Evolutionary conservation across 2,888 invertebrate genomes (phyloP).

Genomic region (Acanthoscelides obtectus): DNA sequence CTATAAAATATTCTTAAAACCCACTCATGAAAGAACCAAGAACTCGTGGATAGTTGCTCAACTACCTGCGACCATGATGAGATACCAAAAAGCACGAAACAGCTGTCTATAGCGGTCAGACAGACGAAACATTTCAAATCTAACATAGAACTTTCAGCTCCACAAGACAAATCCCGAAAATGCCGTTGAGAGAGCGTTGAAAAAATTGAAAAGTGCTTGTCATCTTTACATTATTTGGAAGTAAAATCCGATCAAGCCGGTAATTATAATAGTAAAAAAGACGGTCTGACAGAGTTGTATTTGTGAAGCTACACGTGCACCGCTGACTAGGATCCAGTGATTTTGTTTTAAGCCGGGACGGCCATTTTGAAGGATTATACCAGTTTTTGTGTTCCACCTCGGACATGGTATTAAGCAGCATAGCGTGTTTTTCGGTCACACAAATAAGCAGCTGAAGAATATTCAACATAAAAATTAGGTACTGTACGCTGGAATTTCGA

Average conservation of each 20-base stretch:
- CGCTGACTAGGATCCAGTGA: background rate
- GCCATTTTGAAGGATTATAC: background rate
- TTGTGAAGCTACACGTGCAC: background rate
- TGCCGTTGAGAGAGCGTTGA: background rate
- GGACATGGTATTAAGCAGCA: background rate
- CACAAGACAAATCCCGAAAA: background rate
- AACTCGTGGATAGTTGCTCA: too few relatives aligned
- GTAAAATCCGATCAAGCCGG: background rate
- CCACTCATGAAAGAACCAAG: too few relatives aligned
- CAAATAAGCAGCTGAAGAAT: background rate
- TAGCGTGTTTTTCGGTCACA: background rate
- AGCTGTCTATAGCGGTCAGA: too few relatives aligned
- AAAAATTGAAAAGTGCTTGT: background rate
- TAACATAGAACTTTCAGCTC: background rate
- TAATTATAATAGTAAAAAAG: slow-evolving; percentile 8
- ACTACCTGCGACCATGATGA: too few relatives aligned
- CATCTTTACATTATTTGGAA: background rate
- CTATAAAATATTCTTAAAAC: too few relatives aligned
- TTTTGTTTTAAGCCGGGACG: background rate
- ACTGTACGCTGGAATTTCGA: background rate
- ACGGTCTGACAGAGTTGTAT: slow-evolving; percentile 6
- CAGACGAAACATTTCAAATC: background rate
- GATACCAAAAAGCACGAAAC: too few relatives aligned
- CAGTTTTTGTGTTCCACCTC: background rate
- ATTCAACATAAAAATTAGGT: background rate